A percentile compares a stretch with the other conserved stretches of the same genome.
Evolutionary conservation across 1,140 invertebrate species (phyloP).

Genomic region (Drosophila ercepeae): DNA sequence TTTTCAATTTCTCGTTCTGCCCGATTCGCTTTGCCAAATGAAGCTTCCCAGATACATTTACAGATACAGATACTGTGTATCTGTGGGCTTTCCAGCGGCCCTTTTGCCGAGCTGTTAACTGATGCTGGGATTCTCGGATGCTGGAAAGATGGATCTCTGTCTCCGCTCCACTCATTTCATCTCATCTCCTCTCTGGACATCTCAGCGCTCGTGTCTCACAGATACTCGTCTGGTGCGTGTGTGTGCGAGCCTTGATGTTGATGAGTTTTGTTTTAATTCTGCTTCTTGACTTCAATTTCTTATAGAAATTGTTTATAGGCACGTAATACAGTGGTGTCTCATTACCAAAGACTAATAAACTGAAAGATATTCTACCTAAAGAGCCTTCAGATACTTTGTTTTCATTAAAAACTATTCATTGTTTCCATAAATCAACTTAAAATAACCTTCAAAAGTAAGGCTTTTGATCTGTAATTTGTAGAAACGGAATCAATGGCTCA

Average conservation of each 20-base stretch:
- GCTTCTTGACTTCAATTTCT: conserved; percentile 82
- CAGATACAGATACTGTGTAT: conserved; percentile 34
- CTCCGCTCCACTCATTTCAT: conserved; percentile 28
- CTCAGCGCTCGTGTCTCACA: conserved; percentile 7
- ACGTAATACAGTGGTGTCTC: conserved; percentile 48
- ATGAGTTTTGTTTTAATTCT: conserved; percentile 82
- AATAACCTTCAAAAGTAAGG: too few species aligned
- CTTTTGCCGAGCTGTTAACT: conserved; percentile 59
- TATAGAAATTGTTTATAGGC: conserved; percentile 78
- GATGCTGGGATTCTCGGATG: conserved; percentile 41
- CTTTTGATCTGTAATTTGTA: not conserved
- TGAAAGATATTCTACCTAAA: too few species aligned
- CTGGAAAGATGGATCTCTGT: conserved; percentile 68
- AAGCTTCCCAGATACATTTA: conserved; percentile 57
- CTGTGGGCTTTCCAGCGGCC: conserved; percentile 10
- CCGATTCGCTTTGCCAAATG: conserved; percentile 75
- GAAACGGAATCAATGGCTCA: not conserved
- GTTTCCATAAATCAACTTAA: too few species aligned
- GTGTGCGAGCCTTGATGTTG: conserved; percentile 51
- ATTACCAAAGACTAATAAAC: not conserved
- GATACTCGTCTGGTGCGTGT: conserved; percentile 32
- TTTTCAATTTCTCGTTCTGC: conserved; percentile 82
- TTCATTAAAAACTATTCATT: too few species aligned
- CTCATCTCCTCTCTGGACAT: conserved; percentile 7
- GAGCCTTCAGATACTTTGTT: too few species aligned